Percentiles rank a stretch among this genome's conserved stretches.
Evolutionary conservation across 2,797 vertebrate species (phyloP).

Genomic region (Lagocephalus sceleratus): DNA sequence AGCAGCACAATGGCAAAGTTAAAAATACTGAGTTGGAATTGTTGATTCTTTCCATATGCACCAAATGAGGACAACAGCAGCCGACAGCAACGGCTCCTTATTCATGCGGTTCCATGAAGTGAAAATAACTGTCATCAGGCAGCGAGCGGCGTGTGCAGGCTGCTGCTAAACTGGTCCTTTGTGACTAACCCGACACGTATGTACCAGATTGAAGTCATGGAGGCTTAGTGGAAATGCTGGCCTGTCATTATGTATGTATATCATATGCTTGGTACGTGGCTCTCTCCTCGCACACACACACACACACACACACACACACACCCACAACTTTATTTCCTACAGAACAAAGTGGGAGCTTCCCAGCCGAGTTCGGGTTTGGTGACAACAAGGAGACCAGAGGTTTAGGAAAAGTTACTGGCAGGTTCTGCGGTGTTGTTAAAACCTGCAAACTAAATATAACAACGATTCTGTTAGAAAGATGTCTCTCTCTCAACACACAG

Average conservation of each 20-base stretch:
- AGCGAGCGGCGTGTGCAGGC: constrained; percentile 49
- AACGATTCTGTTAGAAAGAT: no score
- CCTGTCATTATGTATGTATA: constrained; percentile 66
- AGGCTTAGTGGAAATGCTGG: constrained; percentile 61
- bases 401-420: constrained; percentile 4
- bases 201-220: constrained; percentile 51
- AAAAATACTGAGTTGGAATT: constrained; percentile 23
- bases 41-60: constrained; percentile 50
- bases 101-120: constrained; percentile 51
- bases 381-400: constrained; percentile 7
- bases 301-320: no score
- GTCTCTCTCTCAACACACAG: no score
- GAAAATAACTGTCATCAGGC: constrained; percentile 73
- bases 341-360: constrained; percentile 21
- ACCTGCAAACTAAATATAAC: not conserved
- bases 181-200: constrained; percentile 57
- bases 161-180: constrained; percentile 41
- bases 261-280: constrained; percentile 27
- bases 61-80: constrained; percentile 66
- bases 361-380: constrained; percentile 22
- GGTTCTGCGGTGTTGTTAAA: constrained; percentile 1
- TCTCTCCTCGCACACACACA: constrained; percentile 4
- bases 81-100: constrained; percentile 63
- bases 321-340: constrained; percentile 42
- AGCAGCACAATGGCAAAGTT: constrained; percentile 10